Conservation (phyloP, 2,797 vertebrate genomes). For the Anas capensis region DNA sequence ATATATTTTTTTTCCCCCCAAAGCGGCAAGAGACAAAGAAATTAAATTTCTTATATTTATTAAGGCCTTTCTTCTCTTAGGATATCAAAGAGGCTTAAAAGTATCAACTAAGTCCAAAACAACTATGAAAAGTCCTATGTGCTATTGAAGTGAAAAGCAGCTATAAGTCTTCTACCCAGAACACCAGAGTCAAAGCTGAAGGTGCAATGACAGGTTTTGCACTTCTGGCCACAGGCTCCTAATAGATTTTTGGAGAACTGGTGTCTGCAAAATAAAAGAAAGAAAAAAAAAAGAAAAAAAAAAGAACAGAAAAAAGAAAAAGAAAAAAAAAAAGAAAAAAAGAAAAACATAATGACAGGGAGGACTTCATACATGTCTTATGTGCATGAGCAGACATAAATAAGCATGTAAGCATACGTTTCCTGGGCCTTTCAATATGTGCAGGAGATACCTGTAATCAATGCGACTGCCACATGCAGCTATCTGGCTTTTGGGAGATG, state of each 20-base stretch:
- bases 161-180: not conserved
- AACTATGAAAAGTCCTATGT: fast-evolving
- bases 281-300: not conserved
- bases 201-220: not conserved
- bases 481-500: slow-evolving; percentile 46
- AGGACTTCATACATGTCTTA: not conserved
- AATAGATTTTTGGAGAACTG: not conserved
- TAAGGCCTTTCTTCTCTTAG: not conserved
- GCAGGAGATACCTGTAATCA: slow-evolving; percentile 43
- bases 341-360: not conserved
- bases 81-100: not conserved
- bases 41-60: not conserved
- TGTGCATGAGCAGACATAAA: not conserved
- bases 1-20: not conserved
- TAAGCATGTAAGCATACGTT: not conserved
- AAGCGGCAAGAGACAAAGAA: not conserved
- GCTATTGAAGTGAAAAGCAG: not conserved
- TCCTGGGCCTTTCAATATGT: not conserved
- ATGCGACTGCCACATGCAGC: slow-evolving; percentile 10
- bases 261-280: not conserved
- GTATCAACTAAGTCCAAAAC: not conserved
- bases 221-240: not conserved
- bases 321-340: not conserved
- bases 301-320: not conserved
- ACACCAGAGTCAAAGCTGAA: not conserved